Percentiles rank a stretch among this genome's conserved stretches.
phyloP scores from a whole-genome alignment of 1,140 invertebrate genomes.

The Pogonognathellus flavescens region DNA sequence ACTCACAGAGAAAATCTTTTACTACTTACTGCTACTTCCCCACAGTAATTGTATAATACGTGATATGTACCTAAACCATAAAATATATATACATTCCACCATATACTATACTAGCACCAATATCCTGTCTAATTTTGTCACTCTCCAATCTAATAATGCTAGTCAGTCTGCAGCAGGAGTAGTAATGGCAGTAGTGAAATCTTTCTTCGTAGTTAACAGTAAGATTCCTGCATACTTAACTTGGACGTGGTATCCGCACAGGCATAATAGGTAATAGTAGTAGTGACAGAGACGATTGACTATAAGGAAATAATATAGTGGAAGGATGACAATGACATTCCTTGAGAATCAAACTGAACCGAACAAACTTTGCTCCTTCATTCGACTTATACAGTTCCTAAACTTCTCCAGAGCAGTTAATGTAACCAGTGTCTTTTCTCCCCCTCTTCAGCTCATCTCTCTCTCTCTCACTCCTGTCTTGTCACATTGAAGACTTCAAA shows the following conservation, averaged over 20 bases:
- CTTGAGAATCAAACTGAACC: not conserved
- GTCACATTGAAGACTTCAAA: constrained; percentile 33
- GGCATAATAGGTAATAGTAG: too few relatives aligned
- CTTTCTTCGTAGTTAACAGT: not conserved
- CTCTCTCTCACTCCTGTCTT: not conserved
- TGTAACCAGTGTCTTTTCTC: constrained; percentile 38
- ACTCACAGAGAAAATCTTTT: not conserved
- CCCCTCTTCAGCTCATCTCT: constrained; percentile 55
- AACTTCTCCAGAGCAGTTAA: constrained; percentile 28
- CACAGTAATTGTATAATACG: not conserved
- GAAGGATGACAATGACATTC: too few relatives aligned
- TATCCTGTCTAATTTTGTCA: too few relatives aligned
- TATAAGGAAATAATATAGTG: not conserved
- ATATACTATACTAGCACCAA: too few relatives aligned
- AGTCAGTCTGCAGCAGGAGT: not conserved
- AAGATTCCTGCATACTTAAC: too few relatives aligned
- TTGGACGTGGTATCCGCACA: too few relatives aligned
- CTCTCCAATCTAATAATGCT: not conserved
- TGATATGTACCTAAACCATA: too few relatives aligned
- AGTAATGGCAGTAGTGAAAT: not conserved
- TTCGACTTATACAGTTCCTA: not conserved
- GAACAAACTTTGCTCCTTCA: not conserved
- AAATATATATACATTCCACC: too few relatives aligned
- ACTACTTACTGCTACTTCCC: not conserved
- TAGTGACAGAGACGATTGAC: too few relatives aligned